Base-by-base conservation (phyloP, 2,888 invertebrate genomes). In the Cylloceria caligata region DNA sequence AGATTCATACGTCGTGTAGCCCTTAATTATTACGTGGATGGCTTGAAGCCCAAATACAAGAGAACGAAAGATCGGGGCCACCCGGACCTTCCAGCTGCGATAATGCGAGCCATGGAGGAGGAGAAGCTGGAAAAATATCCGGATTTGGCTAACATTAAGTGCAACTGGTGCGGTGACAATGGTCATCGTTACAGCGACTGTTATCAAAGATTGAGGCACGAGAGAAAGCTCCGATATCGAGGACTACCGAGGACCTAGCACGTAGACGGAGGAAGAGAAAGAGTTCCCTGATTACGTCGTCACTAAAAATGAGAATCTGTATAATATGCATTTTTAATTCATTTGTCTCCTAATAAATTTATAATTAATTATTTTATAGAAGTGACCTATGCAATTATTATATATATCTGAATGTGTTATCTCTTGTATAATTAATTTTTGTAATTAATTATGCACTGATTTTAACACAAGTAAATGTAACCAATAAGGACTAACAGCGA, bases 101-200 rank as follows among this genome's bases (percentile, higher is more conserved):
- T 65, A 7, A 13, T 47, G 65, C 45, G 27, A 30, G 65, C 65
- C 1, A 4, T 65, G 27, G 45, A 45, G 16, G 65, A 65, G 30
- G 30, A 65, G 16, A 65, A 45, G 21, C 3, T 65, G 16, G 30
- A 45, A 65, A 65, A 45, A 19, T 27, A 30, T 47, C 65, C 47
- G 9, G 45, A 47, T 16, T 30, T 65, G 47, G 65, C 27, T 27
- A 16, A 24, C n/a, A 27, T 65, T 21, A 45, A 9, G 65, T 65
- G 65, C 65, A 30, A 65, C 30, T 65, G 65, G 47, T 65, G 65
- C 30, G 65, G 65, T 30, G 45, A 45, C n/a, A 45, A 30, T n/a
- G 65, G 45, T 6, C 65, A 65, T 30, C 7, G 4, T 16, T 27
- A 27, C 19, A 16, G 7, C 16, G 7, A 45, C 7, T 65, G 65